Percentiles rank a stretch among this genome's conserved stretches.
Conservation (phyloP, 2,888 invertebrate genomes). For the Escarpia spicata region DNA sequence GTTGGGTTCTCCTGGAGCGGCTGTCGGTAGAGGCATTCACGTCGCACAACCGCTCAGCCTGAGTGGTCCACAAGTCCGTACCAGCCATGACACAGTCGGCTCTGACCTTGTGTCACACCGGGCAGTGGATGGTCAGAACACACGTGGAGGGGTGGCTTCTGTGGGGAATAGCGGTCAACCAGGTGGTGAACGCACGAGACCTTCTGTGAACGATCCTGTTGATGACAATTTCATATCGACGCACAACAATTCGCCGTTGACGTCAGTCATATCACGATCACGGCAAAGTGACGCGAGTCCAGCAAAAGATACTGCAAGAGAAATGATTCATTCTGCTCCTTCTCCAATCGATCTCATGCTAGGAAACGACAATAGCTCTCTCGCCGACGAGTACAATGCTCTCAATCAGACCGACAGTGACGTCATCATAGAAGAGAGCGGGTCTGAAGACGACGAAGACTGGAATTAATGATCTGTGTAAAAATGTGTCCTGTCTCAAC, state of each 20-base stretch:
- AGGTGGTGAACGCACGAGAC: neutral
- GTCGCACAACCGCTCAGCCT: neutral
- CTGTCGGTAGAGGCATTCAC: neutral
- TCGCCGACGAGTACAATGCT: constrained; percentile 22
- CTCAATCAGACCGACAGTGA: constrained; percentile 36
- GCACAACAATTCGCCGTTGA: neutral
- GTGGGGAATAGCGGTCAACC: neutral
- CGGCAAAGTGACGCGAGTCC: neutral
- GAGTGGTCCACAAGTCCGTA: neutral
- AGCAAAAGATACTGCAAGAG: neutral
- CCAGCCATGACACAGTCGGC: neutral
- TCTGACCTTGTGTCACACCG: neutral
- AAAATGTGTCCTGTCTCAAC: neutral
- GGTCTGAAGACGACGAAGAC: constrained; percentile 28
- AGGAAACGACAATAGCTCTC: constrained; percentile 18
- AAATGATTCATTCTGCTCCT: neutral
- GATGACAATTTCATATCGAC: neutral
- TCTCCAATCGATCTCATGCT: neutral
- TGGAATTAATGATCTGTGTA: constrained; percentile 6
- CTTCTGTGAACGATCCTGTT: neutral
- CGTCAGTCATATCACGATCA: neutral
- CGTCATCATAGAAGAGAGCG: constrained; percentile 37
- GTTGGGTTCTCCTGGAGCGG: neutral
- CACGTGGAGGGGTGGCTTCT: neutral
- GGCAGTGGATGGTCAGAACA: neutral